Conservation (phyloP, 2,113 vertebrate genomes). For the Psittacus erithacus region DNA sequence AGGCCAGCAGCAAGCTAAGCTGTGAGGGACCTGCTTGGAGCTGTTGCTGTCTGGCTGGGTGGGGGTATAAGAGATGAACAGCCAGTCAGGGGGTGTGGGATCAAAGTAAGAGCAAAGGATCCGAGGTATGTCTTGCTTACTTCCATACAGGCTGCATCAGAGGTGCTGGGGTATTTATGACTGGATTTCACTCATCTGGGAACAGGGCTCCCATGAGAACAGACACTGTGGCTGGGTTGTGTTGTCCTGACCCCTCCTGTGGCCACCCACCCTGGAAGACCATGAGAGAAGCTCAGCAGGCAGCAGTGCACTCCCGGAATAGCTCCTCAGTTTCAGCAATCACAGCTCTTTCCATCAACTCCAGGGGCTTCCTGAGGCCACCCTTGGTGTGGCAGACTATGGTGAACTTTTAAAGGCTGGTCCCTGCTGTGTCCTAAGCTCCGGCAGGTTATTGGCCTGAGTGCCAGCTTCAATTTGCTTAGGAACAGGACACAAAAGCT, state of each 20-base stretch:
- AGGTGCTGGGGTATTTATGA: neutral
- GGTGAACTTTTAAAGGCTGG: neutral
- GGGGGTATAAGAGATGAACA: neutral
- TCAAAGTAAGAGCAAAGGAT: neutral
- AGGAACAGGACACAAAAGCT: neutral
- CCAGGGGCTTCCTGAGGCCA: neutral
- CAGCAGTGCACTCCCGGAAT: neutral
- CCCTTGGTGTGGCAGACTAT: neutral
- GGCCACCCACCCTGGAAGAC: neutral
- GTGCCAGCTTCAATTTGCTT: neutral
- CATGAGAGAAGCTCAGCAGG: neutral
- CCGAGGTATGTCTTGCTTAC: accelerated
- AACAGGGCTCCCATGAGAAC: neutral
- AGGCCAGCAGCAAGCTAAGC: neutral
- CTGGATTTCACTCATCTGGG: neutral
- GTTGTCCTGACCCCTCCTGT: neutral
- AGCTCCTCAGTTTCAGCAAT: neutral
- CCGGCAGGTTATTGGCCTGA: neutral
- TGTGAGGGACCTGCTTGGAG: neutral
- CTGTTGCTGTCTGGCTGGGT: neutral
- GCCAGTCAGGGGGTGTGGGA: neutral
- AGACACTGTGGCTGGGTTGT: neutral
- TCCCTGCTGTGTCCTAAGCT: neutral
- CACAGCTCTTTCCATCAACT: neutral
- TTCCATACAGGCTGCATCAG: neutral